Evolutionary conservation across 2,113 vertebrate species (phyloP), one percentile per base, ranked within the genome.

Genomic region (Gasterosteus nipponicus): DNA sequence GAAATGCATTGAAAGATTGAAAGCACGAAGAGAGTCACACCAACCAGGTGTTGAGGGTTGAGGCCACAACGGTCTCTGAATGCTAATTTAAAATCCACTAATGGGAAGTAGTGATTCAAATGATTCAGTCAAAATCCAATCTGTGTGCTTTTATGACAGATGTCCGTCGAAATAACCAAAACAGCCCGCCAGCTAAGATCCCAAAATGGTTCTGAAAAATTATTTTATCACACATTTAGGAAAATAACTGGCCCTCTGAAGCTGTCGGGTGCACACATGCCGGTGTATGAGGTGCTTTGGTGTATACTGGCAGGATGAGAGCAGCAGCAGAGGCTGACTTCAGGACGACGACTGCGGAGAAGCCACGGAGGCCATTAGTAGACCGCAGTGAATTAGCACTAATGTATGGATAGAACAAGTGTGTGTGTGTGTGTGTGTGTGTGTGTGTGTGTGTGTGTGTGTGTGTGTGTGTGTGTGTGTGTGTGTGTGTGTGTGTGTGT

Each of bases 331-430:
- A 51, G 65, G 38, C 71, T 35, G 59, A 71, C 62, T 76, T 70
- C 59, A 49, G 59, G 49, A 11, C 10, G 7, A 66, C 41, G 58
- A 56, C 84, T 74, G 85, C 82, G 74, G 73, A 62, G 75, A 77
- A 58, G 77, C 76, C 53, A n/a, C 76, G 68, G 65, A 18, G 81
- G 68, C 49, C 81, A 80, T 87, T 80, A 80, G 51, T 51, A 46
- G 62, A 66, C 77, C 69, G 78, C 85, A 87, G 81, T 70, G 64
- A 79, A 66, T 59, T 82, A 75, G 75, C 78, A 80, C 56, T 61
- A 58, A 77, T 73, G 60, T 60, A 76, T 68, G 71, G 61, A 71
- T 66, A 29, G 46, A 49, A 49, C 31, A 16, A 76, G 41, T 19
- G 65, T 66, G 39, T 72, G 38, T 60, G 18, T 16, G 19, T 42